phyloP scores from a whole-genome alignment of 2,888 invertebrate species.

The Pharmacophagus antenor region DNA sequence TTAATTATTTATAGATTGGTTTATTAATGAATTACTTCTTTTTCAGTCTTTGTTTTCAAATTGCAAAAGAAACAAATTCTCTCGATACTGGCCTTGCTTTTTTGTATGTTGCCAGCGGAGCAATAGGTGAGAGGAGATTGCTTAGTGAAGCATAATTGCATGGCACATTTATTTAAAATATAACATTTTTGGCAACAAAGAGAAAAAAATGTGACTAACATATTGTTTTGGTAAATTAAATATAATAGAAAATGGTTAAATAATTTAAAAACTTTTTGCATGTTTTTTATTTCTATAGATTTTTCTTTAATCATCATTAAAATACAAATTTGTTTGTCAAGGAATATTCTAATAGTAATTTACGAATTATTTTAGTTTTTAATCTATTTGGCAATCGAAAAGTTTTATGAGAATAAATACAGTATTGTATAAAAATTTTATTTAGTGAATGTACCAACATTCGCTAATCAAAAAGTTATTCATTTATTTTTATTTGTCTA shows the following conservation, averaged over 20 bases:
- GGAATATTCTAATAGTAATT: too few species aligned
- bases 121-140: constrained; percentile 66
- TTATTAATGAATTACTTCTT: constrained; percentile 28
- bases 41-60: constrained; percentile 71
- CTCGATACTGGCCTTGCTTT: constrained; percentile 71
- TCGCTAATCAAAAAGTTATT: too few species aligned
- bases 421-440: too few species aligned
- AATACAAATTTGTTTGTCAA: background rate
- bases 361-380: too few species aligned
- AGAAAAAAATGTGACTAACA: background rate
- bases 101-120: constrained; percentile 69
- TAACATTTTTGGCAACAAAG: background rate
- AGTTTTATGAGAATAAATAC: too few species aligned
- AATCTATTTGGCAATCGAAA: too few species aligned
- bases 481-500: too few species aligned
- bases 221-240: background rate
- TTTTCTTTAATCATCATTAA: background rate
- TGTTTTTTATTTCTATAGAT: too few species aligned
- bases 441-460: too few species aligned
- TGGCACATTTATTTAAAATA: background rate
- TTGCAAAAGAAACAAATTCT: constrained; percentile 63
- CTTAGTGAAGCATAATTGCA: background rate
- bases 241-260: background rate
- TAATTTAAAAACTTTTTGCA: background rate
- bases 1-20: constrained; percentile 5